Base-by-base conservation (phyloP, 2,113 vertebrate genomes). In the Psephotus haematonotus region DNA sequence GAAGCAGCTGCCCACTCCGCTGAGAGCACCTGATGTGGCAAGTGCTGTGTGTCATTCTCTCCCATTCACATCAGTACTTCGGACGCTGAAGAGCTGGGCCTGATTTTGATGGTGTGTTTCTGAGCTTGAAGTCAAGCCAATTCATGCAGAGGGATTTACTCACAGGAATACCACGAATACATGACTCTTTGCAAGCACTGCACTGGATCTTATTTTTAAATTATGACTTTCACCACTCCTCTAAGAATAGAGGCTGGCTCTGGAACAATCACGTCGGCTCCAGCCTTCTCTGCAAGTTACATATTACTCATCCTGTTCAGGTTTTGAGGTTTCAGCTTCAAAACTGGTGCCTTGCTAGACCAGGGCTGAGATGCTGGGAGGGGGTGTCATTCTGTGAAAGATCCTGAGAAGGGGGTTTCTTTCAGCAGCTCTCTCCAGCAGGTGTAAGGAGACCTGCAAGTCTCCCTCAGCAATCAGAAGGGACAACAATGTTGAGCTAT, bases 161-260 rank as follows among this genome's bases (percentile, higher is more conserved):
- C 78, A 57, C 59, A 80, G 94, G 53, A 86, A 85, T 67, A 77
- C 71, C 87, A 67, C 0, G 1, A 77, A 80, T 76, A 59, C 8
- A 53, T 7, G 23, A 77, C 24, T 86, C 77, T 74, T 69, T 82
- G 59, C 67, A 94, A 87, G 52, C 37, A 14, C 62, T 92, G 83
- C 29, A 71, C 62, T 87, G 57, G 70, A 62, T 72, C 52, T 92
- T 90, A 82, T 85, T 94, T 96, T 92, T 80, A 85, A 95, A 70
- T 76, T 25, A 74, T 55, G 53, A 88, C 71, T 94, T 95, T 75
- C 76, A 68, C 35, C 22, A 19, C 50, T 90, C 29, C 59, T 77
- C 85, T 88, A 90, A 94, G 91, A 93, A 93, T 81, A 94, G 82
- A 70, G 43, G 27, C 85, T 95, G 92, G 71, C 88, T 92, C 85